These are phyloP conservation scores for Kryptolebias ocellatus DNA, from an alignment of 2,797 vertebrate species.

Conservation along the genomic window DNA sequence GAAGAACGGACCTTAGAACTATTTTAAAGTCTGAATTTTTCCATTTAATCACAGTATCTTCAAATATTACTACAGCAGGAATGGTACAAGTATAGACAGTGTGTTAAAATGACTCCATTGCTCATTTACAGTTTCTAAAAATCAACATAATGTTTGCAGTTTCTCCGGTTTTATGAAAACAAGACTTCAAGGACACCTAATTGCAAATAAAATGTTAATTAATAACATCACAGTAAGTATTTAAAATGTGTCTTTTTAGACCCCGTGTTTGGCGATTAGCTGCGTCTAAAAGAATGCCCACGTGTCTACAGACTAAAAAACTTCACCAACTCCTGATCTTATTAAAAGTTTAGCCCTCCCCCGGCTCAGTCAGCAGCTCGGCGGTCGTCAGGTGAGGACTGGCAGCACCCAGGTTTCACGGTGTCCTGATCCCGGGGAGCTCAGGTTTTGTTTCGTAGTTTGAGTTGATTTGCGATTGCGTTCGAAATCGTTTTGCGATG, in stretches of 20 bases:
- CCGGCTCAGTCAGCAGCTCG: conserved; percentile 36
- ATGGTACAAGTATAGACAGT: neutral
- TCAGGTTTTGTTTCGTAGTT: too few species aligned
- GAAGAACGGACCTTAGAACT: too few species aligned
- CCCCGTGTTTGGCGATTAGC: conserved; percentile 23
- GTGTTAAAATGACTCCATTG: too few species aligned
- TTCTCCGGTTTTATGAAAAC: too few species aligned
- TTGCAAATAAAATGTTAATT: neutral
- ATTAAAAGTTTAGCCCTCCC: conserved; percentile 44
- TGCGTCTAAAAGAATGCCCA: conserved; percentile 27
- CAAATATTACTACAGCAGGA: neutral
- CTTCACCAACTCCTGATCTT: conserved; percentile 30
- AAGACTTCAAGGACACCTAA: too few species aligned
- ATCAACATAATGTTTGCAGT: too few species aligned
- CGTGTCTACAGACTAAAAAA: conserved; percentile 28
- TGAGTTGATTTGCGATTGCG: too few species aligned
- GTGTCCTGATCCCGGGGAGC: too few species aligned
- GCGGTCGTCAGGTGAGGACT: too few species aligned
- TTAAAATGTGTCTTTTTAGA: conserved; percentile 1
- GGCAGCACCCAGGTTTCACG: too few species aligned
- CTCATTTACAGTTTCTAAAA: too few species aligned
- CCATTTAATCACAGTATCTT: neutral
- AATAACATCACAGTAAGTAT: neutral
- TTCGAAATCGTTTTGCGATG: too few species aligned
- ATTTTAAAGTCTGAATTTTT: neutral